These are phyloP conservation scores for Napeogenes sylphis DNA, from an alignment of 2,888 invertebrate genomes.

Conservation along the genomic window DNA sequence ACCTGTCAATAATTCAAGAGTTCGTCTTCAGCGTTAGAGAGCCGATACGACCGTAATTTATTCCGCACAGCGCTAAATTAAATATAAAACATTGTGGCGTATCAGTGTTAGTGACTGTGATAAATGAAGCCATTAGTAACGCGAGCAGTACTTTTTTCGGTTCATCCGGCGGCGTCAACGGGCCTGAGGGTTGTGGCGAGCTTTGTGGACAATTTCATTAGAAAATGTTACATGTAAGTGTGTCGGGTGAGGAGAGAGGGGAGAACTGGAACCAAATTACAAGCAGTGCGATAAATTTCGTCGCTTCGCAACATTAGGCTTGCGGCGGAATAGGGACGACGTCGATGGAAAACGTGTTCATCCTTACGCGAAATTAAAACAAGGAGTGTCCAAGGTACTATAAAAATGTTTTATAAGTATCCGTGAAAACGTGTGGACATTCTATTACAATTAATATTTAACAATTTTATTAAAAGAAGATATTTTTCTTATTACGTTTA, in stretches of 20 bases:
- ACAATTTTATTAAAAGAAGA: not conserved
- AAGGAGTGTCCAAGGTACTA: conserved; percentile 69
- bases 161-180: conserved; percentile 72
- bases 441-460: not conserved
- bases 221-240: conserved; percentile 71
- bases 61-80: conserved; percentile 74
- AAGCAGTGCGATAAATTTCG: conserved; percentile 76
- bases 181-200: conserved; percentile 67
- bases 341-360: conserved; percentile 56
- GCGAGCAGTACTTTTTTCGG: conserved; percentile 77
- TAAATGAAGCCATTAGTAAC: conserved; percentile 78
- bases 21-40: conserved; percentile 62
- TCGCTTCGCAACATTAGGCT: conserved; percentile 67
- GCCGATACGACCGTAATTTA: conserved; percentile 74
- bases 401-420: conserved; percentile 51
- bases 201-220: conserved; percentile 77
- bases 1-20: conserved; percentile 68
- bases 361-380: conserved; percentile 70
- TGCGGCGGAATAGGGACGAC: conserved; percentile 55
- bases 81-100: conserved; percentile 77
- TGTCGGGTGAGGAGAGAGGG: conserved; percentile 69
- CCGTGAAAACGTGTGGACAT: conserved; percentile 18
- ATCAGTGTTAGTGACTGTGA: conserved; percentile 78
- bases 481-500: not conserved
- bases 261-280: conserved; percentile 66